Evolutionary conservation across 2,888 invertebrate genomes (phyloP), one percentile per base, ranked within the genome.

Genomic region (Drosophila mulleri): DNA sequence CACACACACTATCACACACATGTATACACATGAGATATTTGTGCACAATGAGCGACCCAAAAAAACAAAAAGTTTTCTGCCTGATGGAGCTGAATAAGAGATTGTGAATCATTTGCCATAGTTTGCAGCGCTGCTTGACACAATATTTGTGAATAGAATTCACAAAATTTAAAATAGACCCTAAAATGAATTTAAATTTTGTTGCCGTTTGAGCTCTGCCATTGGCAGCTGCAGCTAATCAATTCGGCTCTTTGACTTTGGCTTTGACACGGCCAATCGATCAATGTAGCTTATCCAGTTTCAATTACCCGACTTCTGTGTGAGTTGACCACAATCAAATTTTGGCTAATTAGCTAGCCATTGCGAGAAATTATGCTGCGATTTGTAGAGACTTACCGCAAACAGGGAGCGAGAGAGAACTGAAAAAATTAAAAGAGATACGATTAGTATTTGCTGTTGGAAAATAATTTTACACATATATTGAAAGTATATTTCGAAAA

Each of bases 1-100:
- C 12, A 44, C 44, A 20, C 20, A 42, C 12, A 26, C 26, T 26
- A 26, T 0, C 3, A 26, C 47, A 4, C 11, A 29, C 6, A 29
- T n/a, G 2, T 2, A 11, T 6, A 8, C 29, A 12, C 23, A 39
- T 42, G 39, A 26, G 26, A 23, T 39, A 41, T 20, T 14, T 16
- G 16, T 11, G 14, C 50, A 37, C 44, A 70, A 54, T 41, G 56
- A 52, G 52, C 53, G 73, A 72, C 75, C 68, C 78, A 77, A 68
- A 77, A 77, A 77, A 68, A 72, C 67, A 77, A 44, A 61, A 76
- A 5, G 29, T 26, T 75, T 62, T 71, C 48, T 35, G 45, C 41
- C 53, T n/a, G 60, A 52, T 44, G 48, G 41, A 45, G 20, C 61
- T 71, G 39, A 58, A 62, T 32, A 23, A 45, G 32, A 62, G 39